These are phyloP conservation scores for Nowickia ferox DNA, from an alignment of 2,888 invertebrate species.

Conservation along the genomic window DNA sequence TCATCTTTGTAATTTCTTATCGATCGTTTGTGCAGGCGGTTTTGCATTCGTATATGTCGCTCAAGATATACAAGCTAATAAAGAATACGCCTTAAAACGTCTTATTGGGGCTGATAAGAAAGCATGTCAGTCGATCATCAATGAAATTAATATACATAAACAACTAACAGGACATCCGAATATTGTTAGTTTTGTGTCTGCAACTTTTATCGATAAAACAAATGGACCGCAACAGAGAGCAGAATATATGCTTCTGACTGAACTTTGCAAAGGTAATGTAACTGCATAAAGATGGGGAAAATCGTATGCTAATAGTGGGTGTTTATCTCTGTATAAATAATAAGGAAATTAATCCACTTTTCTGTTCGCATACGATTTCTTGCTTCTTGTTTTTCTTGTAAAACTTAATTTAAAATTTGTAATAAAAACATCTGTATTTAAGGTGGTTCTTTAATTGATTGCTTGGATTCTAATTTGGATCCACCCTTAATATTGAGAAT, in stretches of 20 bases:
- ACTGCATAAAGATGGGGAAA: not conserved
- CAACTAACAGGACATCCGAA: slow-evolving; percentile 95
- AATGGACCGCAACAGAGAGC: slow-evolving; percentile 91
- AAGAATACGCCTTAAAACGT: slow-evolving; percentile 96
- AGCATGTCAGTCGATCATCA: slow-evolving; percentile 90
- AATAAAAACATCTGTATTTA: not conserved
- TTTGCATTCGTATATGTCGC: slow-evolving; percentile 98
- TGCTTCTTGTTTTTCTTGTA: not conserved
- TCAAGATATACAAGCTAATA: slow-evolving; percentile 92
- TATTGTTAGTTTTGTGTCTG: slow-evolving; percentile 94
- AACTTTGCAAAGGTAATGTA: slow-evolving; percentile 91
- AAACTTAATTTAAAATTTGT: not conserved
- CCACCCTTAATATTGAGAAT: slow-evolving; percentile 89
- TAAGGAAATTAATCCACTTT: too few species aligned
- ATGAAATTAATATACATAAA: slow-evolving; percentile 93
- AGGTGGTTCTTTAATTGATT: slow-evolving; percentile 83
- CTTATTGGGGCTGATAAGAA: slow-evolving; percentile 92
- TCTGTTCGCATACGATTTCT: not conserved
- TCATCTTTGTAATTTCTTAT: slow-evolving; percentile 21
- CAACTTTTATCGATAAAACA: slow-evolving; percentile 90
- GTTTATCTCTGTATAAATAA: too few species aligned
- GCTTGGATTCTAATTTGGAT: slow-evolving; percentile 78
- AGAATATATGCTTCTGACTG: slow-evolving; percentile 96
- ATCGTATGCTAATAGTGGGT: not conserved
- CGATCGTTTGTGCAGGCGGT: slow-evolving; percentile 89